phyloP scores from a whole-genome alignment of 2,888 invertebrate species.

The Lasioglossum malachurum region DNA sequence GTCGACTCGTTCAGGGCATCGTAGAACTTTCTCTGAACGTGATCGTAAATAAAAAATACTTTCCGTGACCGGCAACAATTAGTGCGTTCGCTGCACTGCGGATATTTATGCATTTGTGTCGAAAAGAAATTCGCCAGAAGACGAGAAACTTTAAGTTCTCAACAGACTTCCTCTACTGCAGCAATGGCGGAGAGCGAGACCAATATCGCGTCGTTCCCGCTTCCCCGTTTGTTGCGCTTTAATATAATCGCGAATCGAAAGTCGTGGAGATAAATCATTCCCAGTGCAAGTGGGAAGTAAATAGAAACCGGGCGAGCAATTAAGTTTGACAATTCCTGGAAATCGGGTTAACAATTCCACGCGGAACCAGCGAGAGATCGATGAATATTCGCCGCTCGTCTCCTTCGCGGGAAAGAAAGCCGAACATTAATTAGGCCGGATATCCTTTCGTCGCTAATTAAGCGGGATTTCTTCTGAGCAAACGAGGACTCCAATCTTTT shows the following conservation, averaged over 20 bases:
- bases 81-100: background rate
- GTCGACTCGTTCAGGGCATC: background rate
- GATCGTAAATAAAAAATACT: constrained; percentile 5
- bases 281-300: background rate
- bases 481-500: background rate
- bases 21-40: background rate
- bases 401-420: constrained; percentile 30
- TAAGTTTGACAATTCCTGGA: constrained; percentile 13
- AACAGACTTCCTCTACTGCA: background rate
- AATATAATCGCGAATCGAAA: constrained; percentile 6
- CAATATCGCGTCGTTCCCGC: background rate
- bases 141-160: too few species aligned
- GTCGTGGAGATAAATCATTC: background rate
- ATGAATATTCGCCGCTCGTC: constrained; percentile 25
- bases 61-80: background rate
- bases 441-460: constrained; percentile 55
- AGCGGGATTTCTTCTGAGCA: constrained; percentile 26
- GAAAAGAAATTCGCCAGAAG: background rate
- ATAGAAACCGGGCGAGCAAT: background rate
- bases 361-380: background rate
- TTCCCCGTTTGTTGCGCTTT: background rate
- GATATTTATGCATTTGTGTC: background rate
- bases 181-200: background rate
- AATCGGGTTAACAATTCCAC: constrained; percentile 17
- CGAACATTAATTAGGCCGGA: constrained; percentile 50